A percentile compares a stretch with the other conserved stretches of the same genome.
These are phyloP conservation scores for Chrysotoxum bicinctum DNA, from an alignment of 2,888 invertebrate genomes.

Conservation along the genomic window DNA sequence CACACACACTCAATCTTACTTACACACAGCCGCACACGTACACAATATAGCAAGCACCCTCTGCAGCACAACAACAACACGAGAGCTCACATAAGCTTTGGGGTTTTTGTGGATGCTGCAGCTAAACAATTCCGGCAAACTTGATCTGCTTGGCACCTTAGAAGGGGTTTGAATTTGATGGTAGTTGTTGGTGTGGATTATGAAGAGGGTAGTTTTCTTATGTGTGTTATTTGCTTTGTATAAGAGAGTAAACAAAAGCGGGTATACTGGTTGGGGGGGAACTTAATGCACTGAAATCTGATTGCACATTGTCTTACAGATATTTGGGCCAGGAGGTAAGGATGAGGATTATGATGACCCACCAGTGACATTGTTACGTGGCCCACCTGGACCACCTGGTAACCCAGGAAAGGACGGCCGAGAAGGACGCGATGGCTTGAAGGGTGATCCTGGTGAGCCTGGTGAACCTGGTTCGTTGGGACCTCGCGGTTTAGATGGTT, in stretches of 20 bases:
- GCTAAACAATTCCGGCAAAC: constrained; percentile 65
- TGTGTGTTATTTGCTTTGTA: constrained; percentile 66
- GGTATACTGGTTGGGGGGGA: constrained; percentile 29
- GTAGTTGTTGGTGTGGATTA: constrained; percentile 36
- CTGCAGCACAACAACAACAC: constrained; percentile 34
- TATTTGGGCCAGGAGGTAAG: constrained; percentile 81
- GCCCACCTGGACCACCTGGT: constrained; percentile 86
- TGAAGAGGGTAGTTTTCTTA: constrained; percentile 54
- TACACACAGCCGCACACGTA: constrained; percentile 25
- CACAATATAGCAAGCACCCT: constrained; percentile 25
- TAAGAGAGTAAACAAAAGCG: constrained; percentile 49
- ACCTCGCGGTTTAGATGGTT: constrained; percentile 88
- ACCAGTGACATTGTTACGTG: constrained; percentile 84
- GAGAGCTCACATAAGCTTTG: constrained; percentile 57
- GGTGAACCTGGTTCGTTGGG: constrained; percentile 91
- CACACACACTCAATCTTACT: constrained; percentile 48
- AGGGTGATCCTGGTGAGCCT: constrained; percentile 85
- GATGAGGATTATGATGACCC: constrained; percentile 82
- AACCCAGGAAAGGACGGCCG: constrained; percentile 79
- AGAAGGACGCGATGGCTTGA: constrained; percentile 82
- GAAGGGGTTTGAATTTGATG: constrained; percentile 62
- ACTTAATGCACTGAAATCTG: constrained; percentile 54
- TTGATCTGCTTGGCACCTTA: constrained; percentile 66
- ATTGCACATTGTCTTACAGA: constrained; percentile 75
- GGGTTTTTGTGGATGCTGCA: constrained; percentile 60